These are phyloP conservation scores for Pinctada fucata DNA, from an alignment of 2,888 invertebrate species.

Conservation along the genomic window DNA sequence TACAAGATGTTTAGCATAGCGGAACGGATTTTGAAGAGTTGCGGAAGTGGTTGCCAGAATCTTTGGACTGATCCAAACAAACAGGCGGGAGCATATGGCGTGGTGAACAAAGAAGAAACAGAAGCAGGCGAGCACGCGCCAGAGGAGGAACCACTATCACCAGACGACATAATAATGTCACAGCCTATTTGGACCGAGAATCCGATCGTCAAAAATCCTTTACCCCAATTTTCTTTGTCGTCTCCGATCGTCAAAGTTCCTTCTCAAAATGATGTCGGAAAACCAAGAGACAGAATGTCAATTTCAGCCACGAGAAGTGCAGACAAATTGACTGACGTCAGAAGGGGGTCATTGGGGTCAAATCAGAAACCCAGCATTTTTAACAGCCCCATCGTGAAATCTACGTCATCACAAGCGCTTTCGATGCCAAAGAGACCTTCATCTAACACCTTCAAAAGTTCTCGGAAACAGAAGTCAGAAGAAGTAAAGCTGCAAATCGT, in stretches of 20 bases:
- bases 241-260: neutral
- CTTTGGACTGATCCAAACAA: slow-evolving; percentile 36
- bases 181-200: slow-evolving; percentile 29
- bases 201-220: slow-evolving; percentile 29
- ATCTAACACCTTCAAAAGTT: slow-evolving; percentile 16
- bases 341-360: slow-evolving; percentile 5
- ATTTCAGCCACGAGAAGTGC: neutral
- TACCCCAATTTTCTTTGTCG: neutral
- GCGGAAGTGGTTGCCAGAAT: slow-evolving; percentile 29
- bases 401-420: slow-evolving; percentile 5
- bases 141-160: slow-evolving; percentile 19
- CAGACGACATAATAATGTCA: slow-evolving; percentile 28
- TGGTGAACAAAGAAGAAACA: slow-evolving; percentile 29
- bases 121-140: slow-evolving; percentile 1
- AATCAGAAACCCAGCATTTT: neutral
- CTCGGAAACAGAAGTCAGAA: slow-evolving; percentile 27
- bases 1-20: neutral
- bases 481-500: slow-evolving; percentile 34
- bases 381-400: slow-evolving; percentile 23
- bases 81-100: slow-evolving; percentile 22
- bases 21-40: neutral
- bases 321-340: neutral
- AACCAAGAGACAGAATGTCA: neutral
- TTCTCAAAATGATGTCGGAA: neutral
- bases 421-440: neutral